A percentile compares a stretch with the other conserved stretches of the same genome.
phyloP scores from a whole-genome alignment of 2,797 vertebrate species.

The Calcarius lapponicus region DNA sequence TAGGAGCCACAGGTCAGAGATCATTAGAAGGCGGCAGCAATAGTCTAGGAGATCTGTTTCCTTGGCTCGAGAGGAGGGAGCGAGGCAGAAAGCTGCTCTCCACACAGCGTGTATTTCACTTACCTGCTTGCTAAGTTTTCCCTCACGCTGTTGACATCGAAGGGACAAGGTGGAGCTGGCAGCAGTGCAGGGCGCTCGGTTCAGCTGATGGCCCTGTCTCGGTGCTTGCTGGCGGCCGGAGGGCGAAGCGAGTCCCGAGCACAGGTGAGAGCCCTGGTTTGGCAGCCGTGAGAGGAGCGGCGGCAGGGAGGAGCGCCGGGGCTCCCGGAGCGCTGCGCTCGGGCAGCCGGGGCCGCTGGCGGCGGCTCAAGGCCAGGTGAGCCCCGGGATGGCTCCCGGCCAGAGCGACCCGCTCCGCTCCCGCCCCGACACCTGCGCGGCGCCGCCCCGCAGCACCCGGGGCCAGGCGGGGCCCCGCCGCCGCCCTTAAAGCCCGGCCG shows the following conservation, averaged over 20 bases:
- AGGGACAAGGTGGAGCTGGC: fast-evolving
- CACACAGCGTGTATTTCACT: fast-evolving
- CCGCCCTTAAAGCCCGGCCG: not conserved
- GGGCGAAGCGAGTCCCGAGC: not conserved
- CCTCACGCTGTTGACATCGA: fast-evolving
- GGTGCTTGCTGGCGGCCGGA: fast-evolving
- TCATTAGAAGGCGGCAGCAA: not conserved
- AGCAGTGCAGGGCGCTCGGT: fast-evolving
- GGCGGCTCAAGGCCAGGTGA: not conserved
- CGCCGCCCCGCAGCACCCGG: not conserved
- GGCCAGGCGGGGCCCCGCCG: not conserved
- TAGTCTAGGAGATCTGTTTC: fast-evolving
- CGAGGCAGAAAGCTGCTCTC: not conserved
- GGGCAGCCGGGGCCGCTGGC: not conserved
- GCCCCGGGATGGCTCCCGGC: fast-evolving
- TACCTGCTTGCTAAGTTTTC: fast-evolving
- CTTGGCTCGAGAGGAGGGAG: not conserved
- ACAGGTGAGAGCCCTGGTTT: fast-evolving
- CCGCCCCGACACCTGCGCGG: not conserved
- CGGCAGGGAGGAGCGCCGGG: not conserved
- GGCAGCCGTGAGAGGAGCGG: not conserved
- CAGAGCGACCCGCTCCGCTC: not conserved
- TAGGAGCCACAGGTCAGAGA: not conserved
- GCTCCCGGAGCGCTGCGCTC: not conserved
- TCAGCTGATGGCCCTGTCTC: fast-evolving